Percentiles rank a stretch among this genome's conserved stretches.
Conservation (phyloP, 2,113 vertebrate species). For the Chrysemys picta region DNA sequence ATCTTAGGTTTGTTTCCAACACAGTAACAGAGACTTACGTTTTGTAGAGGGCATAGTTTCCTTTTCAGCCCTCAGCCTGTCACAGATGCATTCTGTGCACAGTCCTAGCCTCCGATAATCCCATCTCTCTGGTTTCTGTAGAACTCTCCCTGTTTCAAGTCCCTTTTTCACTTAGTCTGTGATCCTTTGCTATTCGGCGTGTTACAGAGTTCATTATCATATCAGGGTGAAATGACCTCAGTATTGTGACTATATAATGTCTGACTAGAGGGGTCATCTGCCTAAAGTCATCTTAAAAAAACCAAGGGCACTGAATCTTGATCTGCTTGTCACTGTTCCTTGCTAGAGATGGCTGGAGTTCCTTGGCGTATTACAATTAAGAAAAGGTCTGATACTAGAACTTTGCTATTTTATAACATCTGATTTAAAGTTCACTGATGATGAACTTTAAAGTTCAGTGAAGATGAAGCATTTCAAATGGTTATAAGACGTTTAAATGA, state of each 20-base stretch:
- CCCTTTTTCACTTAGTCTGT: neutral
- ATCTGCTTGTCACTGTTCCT: neutral
- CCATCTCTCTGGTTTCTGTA: neutral
- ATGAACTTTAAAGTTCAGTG: neutral
- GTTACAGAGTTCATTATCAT: neutral
- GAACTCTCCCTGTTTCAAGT: neutral
- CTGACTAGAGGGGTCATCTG: neutral
- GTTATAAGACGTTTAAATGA: neutral
- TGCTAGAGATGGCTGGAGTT: neutral
- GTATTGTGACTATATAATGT: neutral
- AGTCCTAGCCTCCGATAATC: neutral
- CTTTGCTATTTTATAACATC: neutral
- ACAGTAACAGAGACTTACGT: neutral
- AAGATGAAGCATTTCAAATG: conserved; percentile 8
- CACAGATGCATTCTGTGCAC: neutral
- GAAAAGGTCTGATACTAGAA: neutral
- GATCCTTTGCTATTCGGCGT: neutral
- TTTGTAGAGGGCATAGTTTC: neutral
- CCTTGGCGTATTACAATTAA: neutral
- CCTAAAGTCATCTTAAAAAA: neutral
- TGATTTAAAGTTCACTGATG: conserved; percentile 31
- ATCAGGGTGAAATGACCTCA: neutral
- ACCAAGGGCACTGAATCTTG: neutral
- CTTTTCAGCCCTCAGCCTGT: neutral
- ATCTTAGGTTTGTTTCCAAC: neutral